These are phyloP conservation scores for Amniataba percoides DNA, from an alignment of 2,797 vertebrate species.

Conservation along the genomic window DNA sequence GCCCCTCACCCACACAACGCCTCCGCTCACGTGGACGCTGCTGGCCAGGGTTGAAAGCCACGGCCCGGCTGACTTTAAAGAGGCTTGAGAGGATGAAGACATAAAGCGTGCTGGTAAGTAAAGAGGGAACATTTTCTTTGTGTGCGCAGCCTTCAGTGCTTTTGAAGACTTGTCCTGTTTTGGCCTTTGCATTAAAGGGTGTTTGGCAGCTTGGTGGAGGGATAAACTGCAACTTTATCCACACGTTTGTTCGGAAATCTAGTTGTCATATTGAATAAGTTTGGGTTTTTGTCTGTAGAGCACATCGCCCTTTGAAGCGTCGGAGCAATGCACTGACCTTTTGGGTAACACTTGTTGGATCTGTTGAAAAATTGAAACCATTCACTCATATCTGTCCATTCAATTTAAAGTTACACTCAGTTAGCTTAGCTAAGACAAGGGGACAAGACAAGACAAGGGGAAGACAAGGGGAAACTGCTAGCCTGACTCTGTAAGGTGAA, in stretches of 20 bases:
- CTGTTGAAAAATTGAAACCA: too few species aligned
- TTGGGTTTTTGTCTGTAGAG: too few species aligned
- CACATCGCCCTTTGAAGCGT: neutral
- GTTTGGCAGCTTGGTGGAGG: neutral
- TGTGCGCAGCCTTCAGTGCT: neutral
- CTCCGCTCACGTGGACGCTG: neutral
- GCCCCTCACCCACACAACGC: neutral
- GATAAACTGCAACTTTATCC: neutral
- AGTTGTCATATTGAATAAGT: too few species aligned
- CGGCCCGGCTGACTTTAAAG: conserved; percentile 23
- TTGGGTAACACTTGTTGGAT: neutral
- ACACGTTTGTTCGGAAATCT: too few species aligned
- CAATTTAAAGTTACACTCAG: neutral
- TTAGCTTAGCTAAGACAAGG: conserved; percentile 2
- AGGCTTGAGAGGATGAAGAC: conserved; percentile 33
- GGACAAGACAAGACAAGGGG: too few species aligned
- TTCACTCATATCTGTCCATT: neutral
- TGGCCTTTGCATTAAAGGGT: conserved; percentile 1
- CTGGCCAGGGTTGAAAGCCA: conserved; percentile 34
- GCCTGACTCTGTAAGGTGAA: too few species aligned
- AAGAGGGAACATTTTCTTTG: conserved; percentile 3
- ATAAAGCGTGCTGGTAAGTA: neutral
- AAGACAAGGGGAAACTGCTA: neutral
- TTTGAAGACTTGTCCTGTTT: conserved; percentile 3
- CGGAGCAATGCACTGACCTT: neutral